Base-by-base conservation (phyloP, 2,797 vertebrate species). In the Chelon labrosus region DNA sequence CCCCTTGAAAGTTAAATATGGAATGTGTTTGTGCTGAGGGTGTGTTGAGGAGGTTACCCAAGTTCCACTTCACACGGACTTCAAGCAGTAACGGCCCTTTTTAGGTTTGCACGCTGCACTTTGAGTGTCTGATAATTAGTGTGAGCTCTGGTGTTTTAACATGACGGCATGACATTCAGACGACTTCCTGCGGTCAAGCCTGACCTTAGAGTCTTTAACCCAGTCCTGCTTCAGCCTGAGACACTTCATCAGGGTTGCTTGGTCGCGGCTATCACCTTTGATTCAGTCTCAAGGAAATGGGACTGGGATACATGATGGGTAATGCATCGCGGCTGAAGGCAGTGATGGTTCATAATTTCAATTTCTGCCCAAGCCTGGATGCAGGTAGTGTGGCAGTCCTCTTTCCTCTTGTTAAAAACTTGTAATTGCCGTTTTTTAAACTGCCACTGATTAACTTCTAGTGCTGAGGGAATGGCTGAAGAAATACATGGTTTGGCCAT, bases 1-100 rank as follows among this genome's bases (percentile, higher is more conserved):
- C 58, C 70, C 22, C 17, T 22, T 27, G 44, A 37, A 70, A 78
- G 82, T 37, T 14, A 65, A 82, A 72, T 31, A 58, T 49, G 64
- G 51, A 65, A 20, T 80, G 66, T 74, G 51, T 66, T 68, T 87
- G 64, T 72, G 75, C 55, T 37, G 11, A 51, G 59, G 70, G 67
- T 68, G 22, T 22, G 22, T 22, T 22, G 3, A 9, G 14, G 22
- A 81, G 63, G 59, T 77, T 35, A 56, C 17, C 46, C 19, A 73
- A 57, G 13, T 39, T 57, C 19, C 14, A 54, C 50, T 79, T 85
- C 61, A 56, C 46, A 64, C 22, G 27, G 12, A 49, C 42, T 65
- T 82, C 12, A 16, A n/a, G 27, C 57, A 49, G 41, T 16, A 11
- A 46, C 5, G 25, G 12, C 16, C 10, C 53, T 31, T 61, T 49